Evolutionary conservation across 2,888 invertebrate species (phyloP), one percentile per base, ranked within the genome.

Genomic region (Drosophila multiciliata): DNA sequence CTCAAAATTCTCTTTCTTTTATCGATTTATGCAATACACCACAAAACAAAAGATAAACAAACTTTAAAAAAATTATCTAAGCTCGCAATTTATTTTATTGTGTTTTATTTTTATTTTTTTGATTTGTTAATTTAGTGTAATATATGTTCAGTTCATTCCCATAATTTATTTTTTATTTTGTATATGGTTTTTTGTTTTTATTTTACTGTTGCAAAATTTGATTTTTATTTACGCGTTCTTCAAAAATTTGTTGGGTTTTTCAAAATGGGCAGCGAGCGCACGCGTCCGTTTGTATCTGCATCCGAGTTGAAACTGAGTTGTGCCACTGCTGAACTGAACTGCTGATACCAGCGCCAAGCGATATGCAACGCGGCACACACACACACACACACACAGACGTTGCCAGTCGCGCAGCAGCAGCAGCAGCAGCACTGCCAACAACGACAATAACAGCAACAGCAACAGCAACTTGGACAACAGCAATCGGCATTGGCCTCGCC

Each of bases 281-380:
- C 83, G 82, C 88, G 90, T 91, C 89, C 89, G 87, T 78, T 87
- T 89, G 78, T 73, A 81, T 81, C 87, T 89, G 91, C 87, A 90
- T 90, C 84, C 91, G 91, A 90, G 89, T 87, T 86, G 84, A 91
- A 90, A 92, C 92, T 63, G 70, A 75, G 52, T 52, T 57, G 86
- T 88, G 88, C 87, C 87, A 83, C 82, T 86, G 88, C 79, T 45
- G 45, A 45, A 29, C 59, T 59, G 23, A 58, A 23, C 66, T 32
- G 68, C 68, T 68, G 69, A 68, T 82, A 83, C 80, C 87, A 87
- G 82, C 78, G 83, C 74, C 81, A 83, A 78, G 81, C 84, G 86
- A 89, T 86, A 87, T 80, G 84, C 89, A 84, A 74, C 86, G 80
- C 63, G 64, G 45, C 62, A 48, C n/a, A 20, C 12, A 45, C 45